Base-by-base conservation (phyloP, 2,797 vertebrate species). In the Sebastes taczanowskii region DNA sequence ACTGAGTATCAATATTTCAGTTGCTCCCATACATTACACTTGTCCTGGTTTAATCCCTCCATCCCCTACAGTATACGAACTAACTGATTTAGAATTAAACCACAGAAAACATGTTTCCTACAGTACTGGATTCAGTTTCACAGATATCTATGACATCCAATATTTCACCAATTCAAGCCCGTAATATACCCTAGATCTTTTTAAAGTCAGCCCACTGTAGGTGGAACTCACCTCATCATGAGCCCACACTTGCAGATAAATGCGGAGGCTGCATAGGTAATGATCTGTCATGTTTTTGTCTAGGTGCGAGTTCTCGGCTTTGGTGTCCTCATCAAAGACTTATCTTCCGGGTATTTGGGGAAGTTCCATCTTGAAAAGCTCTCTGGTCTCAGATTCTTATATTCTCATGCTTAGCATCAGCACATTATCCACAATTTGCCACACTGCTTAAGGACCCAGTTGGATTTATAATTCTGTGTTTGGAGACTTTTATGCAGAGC, bases 251-350 rank as follows among this genome's bases (percentile, higher is more conserved):
- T 74, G 59, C 69, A 73, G 67, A 82, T 78, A 46, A 87, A 88
- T 82, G 84, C 10, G 18, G 63, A 73, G 66, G 81, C 66, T 78
- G 64, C 61, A 64, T 78, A 67, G 78, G 71, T 84, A 90, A 90
- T 76, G 77, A 88, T 88, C 67, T 78, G 81, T 70, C 60, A 38
- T 80, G 81, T 83, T 90, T 63, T 83, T 80, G 63, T 90, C 60
- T 74, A 46, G 74, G 84, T 81, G 77, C 20, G 34, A 77, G 82
- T 71, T 75, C 84, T 60, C 25, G 4, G 62, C 77, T 86, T 82
- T 79, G 76, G 86, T 86, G 82, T 89, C 86, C 83, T 85, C 84
- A 89, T 90, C 87, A 89, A 83, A 88, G 80, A 77, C 77, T 86
- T 63, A 34, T 92, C 84, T 92, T 84, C 69, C 32, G 89, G 78